Evolutionary conservation across 1,140 invertebrate species (phyloP).

Genomic region (Drosophila dunni): DNA sequence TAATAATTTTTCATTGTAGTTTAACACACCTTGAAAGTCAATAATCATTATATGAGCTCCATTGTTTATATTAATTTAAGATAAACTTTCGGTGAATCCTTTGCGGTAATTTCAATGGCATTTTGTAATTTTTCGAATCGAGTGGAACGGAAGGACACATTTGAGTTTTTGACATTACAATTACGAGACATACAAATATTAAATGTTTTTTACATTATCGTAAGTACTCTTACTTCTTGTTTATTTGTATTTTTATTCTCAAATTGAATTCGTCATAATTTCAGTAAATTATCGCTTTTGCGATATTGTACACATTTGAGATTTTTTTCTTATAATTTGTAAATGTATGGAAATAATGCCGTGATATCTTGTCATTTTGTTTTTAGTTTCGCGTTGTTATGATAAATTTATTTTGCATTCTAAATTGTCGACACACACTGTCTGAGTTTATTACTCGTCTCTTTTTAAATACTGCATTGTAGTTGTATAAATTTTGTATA

Average conservation of each 20-base stretch:
- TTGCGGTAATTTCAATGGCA: not conserved
- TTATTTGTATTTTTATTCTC: not conserved
- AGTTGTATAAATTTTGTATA: constrained; percentile 22
- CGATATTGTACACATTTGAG: not conserved
- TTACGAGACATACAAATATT: not conserved
- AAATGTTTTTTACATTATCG: not conserved
- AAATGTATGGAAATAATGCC: constrained; percentile 15
- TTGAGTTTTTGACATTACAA: not conserved
- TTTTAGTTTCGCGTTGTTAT: constrained; percentile 1
- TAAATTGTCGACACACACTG: constrained; percentile 21
- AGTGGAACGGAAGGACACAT: not conserved
- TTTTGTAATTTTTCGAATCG: not conserved
- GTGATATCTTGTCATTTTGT: constrained; percentile 1
- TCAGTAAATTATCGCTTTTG: not conserved
- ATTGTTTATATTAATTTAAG: not conserved
- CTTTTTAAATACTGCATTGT: constrained; percentile 17
- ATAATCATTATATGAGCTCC: no score
- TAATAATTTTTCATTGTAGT: not conserved
- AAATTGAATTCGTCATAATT: not conserved
- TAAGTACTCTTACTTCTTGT: not conserved
- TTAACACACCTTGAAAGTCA: no score
- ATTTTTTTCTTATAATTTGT: constrained; percentile 1
- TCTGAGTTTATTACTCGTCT: constrained; percentile 20
- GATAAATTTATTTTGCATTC: constrained; percentile 16
- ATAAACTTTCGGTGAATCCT: not conserved